Evolutionary conservation across 2,888 invertebrate species (phyloP), one percentile per base, ranked within the genome.

Genomic region (Elysia crispata): DNA sequence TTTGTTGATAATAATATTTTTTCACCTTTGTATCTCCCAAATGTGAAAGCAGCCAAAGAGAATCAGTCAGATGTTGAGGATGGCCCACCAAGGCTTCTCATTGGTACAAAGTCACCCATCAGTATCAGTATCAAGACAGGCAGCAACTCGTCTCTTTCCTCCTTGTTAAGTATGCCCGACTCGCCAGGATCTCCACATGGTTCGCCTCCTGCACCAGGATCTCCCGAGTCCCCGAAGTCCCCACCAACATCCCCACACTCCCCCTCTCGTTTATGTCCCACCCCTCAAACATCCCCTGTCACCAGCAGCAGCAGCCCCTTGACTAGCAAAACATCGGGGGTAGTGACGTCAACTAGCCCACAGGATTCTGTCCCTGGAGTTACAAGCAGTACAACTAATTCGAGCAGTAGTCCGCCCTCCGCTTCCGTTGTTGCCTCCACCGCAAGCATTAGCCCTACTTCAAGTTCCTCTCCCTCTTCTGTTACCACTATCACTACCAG

Each of bases 81-180:
- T n/a, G 84, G 86, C 31, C 86, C 89, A 30, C 86, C 87, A 62
- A 80, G 87, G 62, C 83, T 89, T 62, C 73, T 87, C 74, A 83
- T 85, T 80, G 88, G 87, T 78, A 82, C 86, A 54, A 83, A 83
- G 79, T 72, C 81, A 25, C 60, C 83, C 74, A 89, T 89, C 79
- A 89, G 86, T 84, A 89, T 90, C 67, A 86, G 87, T 73, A 79
- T 89, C 31, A 85, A 85, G 72, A 80, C 84, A 15, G 82, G 84
- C 75, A 84, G 82, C 79, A 85, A 84, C 79, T 87, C 86, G 69
- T 86, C 87, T 18, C 84, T 86, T 23, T 85, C 85, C 72, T 88
- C 87, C 82, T 87, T 89, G 54, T 84, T 83, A 13, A 85, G 86
- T 80, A 87, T 86, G 18, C 88, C 89, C 5, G 85, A 85, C 72